phyloP scores from a whole-genome alignment of 2,113 vertebrate species.

The Apus apus region DNA sequence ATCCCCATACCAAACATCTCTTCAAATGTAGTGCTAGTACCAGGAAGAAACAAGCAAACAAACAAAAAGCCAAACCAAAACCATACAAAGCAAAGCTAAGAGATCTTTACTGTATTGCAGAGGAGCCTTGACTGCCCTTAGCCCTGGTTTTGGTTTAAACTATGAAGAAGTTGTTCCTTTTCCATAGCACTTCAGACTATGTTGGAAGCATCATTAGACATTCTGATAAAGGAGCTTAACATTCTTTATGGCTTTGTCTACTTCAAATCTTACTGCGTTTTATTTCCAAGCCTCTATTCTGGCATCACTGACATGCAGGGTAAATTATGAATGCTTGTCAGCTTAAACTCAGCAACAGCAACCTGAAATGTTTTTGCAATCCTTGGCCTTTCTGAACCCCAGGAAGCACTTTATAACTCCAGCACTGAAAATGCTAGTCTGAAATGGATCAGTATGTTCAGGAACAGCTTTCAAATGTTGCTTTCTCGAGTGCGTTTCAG shows the following conservation, averaged over 20 bases:
- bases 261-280: not conserved
- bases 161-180: not conserved
- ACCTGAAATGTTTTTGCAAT: not conserved
- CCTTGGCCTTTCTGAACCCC: not conserved
- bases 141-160: not conserved
- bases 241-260: not conserved
- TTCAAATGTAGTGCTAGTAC: not conserved
- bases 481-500: not conserved
- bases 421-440: not conserved
- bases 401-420: not conserved
- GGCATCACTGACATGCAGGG: fast-evolving
- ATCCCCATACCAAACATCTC: not conserved
- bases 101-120: not conserved
- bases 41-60: not conserved
- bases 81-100: not conserved
- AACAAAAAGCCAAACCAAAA: not conserved
- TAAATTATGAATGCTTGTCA: not conserved
- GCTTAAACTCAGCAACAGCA: not conserved
- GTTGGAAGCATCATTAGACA: not conserved
- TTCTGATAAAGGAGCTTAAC: not conserved
- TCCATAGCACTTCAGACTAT: not conserved
- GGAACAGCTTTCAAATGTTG: not conserved
- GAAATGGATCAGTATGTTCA: not conserved
- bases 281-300: not conserved
- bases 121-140: not conserved